Evolutionary conservation across 2,113 vertebrate genomes (phyloP), one percentile per base, ranked within the genome.

Genomic region (Lagopus muta): DNA sequence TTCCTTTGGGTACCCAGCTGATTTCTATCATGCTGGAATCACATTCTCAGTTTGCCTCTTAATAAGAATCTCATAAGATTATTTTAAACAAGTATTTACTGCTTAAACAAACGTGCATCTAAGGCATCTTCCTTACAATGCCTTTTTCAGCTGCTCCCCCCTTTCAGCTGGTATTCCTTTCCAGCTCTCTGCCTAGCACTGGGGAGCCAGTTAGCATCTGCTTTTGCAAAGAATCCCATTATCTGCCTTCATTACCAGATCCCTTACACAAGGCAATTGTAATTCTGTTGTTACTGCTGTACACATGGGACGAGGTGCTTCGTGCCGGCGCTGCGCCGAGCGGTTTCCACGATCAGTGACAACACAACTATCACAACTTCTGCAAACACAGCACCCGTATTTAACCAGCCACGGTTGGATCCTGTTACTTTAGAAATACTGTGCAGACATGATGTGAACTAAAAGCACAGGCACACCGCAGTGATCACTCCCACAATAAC

Each of bases 201-300:
- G 71, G 90, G 85, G 85, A 97, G 88, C 83, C 85, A 90, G 92
- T 89, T 74, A 97, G 94, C 92, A 96, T 94, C 88, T 96, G 92
- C 85, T 95, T 93, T 95, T 93, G 89, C 60, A 67, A 82, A 90
- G 87, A 92, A 96, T 92, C 92, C 94, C 82, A 96, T 97, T 96
- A 97, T 97, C 93, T 95, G 79, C 88, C 88, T 97, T 96, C 94
- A 96, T 95, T 96, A 95, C 80, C 87, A 83, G 92, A 48, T 12
- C 83, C 92, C 87, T 94, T 91, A 89, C 75, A 92, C 88, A n/a
- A 95, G 92, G 88, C 94, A 79, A 91, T 95, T 94, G 94, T 86
- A 94, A 95, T 96, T 95, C 86, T 90, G 77, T 32, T 90, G 90
- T 82, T 86, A 89, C 81, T 65, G 92, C 85, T 54, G 69, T 81